Evolutionary conservation across 2,797 vertebrate genomes (phyloP), one percentile per base, ranked within the genome.

Genomic region (Neopelma chrysocephalum): DNA sequence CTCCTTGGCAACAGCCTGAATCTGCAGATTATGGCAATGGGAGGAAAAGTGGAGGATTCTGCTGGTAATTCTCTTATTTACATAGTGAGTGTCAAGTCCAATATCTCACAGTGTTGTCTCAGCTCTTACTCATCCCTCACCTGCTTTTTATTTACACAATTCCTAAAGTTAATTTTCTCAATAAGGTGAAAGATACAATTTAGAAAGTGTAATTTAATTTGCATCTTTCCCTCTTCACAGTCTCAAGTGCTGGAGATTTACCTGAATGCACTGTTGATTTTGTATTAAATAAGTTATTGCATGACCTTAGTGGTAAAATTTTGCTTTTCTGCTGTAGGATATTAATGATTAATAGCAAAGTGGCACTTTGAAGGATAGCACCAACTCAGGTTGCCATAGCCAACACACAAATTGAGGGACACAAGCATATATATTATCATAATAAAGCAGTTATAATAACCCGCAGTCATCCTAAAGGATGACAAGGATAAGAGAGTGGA

Each of bases 21-120:
- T 58, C 45, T 7, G 68, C n/a, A 79, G 88, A 90, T 93, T 68
- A 78, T n/a, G 47, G 34, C 53, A 75, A 88, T 1, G 9, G 76
- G 73, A 62, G 43, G 43, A 69, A 65, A 87, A 90, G 61, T 56
- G 77, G 36, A 84, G 32, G 66, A 89, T 89, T 77, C 58, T 58
- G 26, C 15, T 36, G 51, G 31, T 82, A 87, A 89, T 92, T 87
- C 51, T 92, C 13, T 62, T 79, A 62, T 92, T 89, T 92, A 43
- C 66, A 72, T 34, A 79, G 47, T 1, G 13, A 79, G 36, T 77
- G 32, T 87, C 36, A 43, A 84, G 54, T 56, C 51, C 76, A 87
- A 4, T 38, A 42, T 32, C 48, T 79, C 70, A 50, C 3, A 1
- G 51, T 13, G 32, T 4, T 3, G 23, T 73, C 92, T 87, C 54